Conservation (phyloP, 2,888 invertebrate genomes). For the Oxyscelio sp. region DNA sequence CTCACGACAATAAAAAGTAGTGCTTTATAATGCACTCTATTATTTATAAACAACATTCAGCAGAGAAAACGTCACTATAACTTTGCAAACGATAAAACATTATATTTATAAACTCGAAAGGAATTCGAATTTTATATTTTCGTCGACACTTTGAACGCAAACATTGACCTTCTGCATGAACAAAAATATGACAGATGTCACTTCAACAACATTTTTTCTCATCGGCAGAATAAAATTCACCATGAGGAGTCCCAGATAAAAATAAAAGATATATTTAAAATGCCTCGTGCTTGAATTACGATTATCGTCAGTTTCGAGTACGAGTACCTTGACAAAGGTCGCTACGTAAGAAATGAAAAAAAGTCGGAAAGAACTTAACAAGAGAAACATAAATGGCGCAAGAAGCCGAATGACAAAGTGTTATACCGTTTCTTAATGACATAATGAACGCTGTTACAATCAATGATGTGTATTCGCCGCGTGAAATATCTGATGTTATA, state of each 20-base stretch:
- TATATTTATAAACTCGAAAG: not conserved
- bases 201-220: not conserved
- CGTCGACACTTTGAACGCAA: conserved; percentile 57
- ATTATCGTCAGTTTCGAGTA: not conserved
- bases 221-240: conserved; percentile 8
- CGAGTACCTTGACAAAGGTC: conserved; percentile 12
- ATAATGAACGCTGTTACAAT: conserved; percentile 39
- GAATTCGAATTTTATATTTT: conserved; percentile 30
- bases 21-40: too few species aligned
- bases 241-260: not conserved
- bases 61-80: too few species aligned
- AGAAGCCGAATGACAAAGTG: conserved; percentile 24
- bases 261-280: conserved; percentile 31
- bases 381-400: conserved; percentile 7
- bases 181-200: conserved; percentile 10
- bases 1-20: too few species aligned
- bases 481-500: conserved; percentile 55
- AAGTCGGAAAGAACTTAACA: not conserved
- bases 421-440: conserved; percentile 28
- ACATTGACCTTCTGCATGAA: conserved; percentile 8
- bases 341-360: conserved; percentile 10
- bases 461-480: conserved; percentile 24
- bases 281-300: not conserved
- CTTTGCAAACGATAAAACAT: too few species aligned
- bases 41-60: too few species aligned